Base-by-base conservation (phyloP, 2,113 vertebrate genomes). In the Galeopterus variegatus region DNA sequence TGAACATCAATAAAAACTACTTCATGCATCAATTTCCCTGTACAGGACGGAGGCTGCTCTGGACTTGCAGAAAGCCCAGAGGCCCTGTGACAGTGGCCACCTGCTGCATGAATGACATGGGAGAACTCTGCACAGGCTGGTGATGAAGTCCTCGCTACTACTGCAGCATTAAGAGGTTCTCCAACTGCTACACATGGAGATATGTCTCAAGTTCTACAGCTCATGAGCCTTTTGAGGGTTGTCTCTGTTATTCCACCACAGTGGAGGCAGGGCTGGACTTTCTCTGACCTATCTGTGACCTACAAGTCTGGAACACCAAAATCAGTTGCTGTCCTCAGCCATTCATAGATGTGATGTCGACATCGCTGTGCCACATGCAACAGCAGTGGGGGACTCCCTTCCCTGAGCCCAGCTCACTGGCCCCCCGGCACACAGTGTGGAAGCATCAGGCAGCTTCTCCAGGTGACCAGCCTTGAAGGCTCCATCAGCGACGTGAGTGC, bases 71-170 rank as follows among this genome's bases (percentile, higher is more conserved):
- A 72, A 48, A 41, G 65, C 58, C 79, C 24, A 11, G 56, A 83
- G n/a, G 9, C 18, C 13, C 3, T 4, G 3, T 21, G n/a, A 58
- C 0, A 0, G 15, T 2, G 6, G 18, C 36, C 62, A 36, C 11
- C 21, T 8, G 0, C 36, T 31, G 45, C 6, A n/a, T 36, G 10
- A 52, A 24, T 5, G 41, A 45, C 5, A 36, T 0, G 0, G 8
- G 4, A 11, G 24, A 31, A 21, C 8, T 58, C 80, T 56, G 23
- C 87, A 81, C 9, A 5, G 33, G 54, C 0, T 65, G 64, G 70
- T 26, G 5, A 21, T 7, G 62, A 82, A n/a, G 52, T 58, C 26
- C 7, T 87, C 36, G 8, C 28, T 8, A 23, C 15, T 1, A 6
- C 33, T 3, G 1, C 13, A 31, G 69, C 77, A 58, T 4, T 18